Evolutionary conservation across 2,797 vertebrate species (phyloP).

Genomic region (Anguilla anguilla): DNA sequence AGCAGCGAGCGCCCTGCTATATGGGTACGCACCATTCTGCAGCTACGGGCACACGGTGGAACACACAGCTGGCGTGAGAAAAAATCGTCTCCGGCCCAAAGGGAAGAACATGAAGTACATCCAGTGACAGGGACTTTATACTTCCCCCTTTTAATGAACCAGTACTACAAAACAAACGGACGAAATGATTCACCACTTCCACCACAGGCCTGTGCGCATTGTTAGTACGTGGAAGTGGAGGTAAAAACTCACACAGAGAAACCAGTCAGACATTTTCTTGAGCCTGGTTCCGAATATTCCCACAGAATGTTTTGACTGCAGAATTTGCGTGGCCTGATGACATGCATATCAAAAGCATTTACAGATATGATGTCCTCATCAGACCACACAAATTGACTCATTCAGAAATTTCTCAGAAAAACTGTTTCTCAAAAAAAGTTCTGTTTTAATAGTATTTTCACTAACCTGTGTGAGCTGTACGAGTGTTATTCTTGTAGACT

Average conservation of each 20-base stretch:
- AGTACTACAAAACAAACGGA: background rate
- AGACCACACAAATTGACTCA: background rate
- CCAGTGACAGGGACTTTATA: background rate
- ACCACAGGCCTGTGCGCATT: background rate
- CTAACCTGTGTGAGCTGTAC: background rate
- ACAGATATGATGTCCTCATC: background rate
- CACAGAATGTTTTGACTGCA: background rate
- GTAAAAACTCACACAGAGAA: background rate
- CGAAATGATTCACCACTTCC: background rate
- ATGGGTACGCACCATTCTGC: background rate
- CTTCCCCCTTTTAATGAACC: background rate
- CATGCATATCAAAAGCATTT: background rate
- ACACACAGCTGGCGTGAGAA: background rate
- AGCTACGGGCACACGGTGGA: background rate
- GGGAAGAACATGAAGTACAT: background rate
- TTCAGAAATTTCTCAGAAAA: background rate
- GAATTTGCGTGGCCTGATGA: background rate
- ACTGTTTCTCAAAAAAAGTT: background rate
- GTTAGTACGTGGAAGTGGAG: background rate
- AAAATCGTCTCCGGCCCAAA: background rate
- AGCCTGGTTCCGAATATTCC: background rate
- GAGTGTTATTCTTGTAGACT: background rate
- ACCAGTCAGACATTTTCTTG: background rate
- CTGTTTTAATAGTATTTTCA: background rate
- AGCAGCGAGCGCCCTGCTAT: background rate